Conservation (phyloP, 2,888 invertebrate species). For the Lepidocyrtoides sp. region DNA sequence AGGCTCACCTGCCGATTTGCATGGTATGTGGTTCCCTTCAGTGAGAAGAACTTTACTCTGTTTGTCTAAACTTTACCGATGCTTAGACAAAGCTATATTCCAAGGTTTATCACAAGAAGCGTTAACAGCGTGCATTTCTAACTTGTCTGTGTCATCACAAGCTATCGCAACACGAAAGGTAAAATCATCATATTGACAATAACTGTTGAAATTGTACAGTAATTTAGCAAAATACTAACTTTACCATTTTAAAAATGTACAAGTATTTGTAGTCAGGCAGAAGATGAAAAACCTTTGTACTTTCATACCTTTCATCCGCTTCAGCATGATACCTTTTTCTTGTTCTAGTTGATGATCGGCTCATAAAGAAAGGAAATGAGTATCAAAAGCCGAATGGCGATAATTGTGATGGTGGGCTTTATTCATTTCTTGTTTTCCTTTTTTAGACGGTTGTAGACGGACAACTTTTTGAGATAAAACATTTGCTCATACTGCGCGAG, state of each 20-base stretch:
- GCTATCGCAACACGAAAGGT: conserved; percentile 92
- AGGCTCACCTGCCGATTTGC: conserved; percentile 97
- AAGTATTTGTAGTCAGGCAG: no score
- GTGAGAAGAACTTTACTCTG: conserved; percentile 98
- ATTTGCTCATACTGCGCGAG: conserved; percentile 97
- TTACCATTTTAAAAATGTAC: no score
- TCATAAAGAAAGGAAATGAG: not conserved
- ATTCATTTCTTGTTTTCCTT: conserved; percentile 52
- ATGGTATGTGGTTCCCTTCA: conserved; percentile 99
- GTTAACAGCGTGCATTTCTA: conserved; percentile 96
- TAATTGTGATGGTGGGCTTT: conserved; percentile 62
- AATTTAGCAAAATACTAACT: conserved; percentile 50
- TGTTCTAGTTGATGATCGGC: conserved; percentile 68
- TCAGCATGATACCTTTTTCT: conserved; percentile 76
- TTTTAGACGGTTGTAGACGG: conserved; percentile 94
- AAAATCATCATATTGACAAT: conserved; percentile 79
- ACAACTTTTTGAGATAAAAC: conserved; percentile 98
- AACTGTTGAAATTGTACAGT: conserved; percentile 3
- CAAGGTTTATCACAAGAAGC: conserved; percentile 99
- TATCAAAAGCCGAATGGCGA: not conserved
- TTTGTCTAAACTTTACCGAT: conserved; percentile 96
- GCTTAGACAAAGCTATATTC: conserved; percentile 97
- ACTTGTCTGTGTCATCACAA: conserved; percentile 93
- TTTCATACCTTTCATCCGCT: conserved; percentile 58
- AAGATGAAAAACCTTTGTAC: not conserved